Base-by-base conservation (phyloP, 2,113 vertebrate species). In the Microtus montanus region DNA sequence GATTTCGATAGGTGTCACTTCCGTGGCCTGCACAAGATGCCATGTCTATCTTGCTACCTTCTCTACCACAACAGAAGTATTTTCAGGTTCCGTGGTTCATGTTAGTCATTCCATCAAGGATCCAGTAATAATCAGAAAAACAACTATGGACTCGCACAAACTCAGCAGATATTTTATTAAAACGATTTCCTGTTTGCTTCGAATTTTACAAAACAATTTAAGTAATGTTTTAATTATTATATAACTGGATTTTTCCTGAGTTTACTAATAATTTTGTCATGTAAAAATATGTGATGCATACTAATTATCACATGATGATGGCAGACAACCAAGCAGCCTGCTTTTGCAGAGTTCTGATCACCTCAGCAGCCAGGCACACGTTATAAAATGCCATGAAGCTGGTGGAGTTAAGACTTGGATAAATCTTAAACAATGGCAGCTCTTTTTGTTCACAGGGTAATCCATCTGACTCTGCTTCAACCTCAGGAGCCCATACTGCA, bases 201-300 rank as follows among this genome's bases (percentile, higher is more conserved):
- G 12, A 90, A 93, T 93, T 85, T 91, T 96, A 92, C 44, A 94
- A 92, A 94, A 92, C 68, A 95, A 77, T 93, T 94, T 92, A 73
- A 89, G 63, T 83, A 84, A 63, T 20, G 41, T 91, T 89, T 95
- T 68, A 54, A 86, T 87, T 91, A 86, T 87, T 91, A 5, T 84
- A 73, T 85, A 73, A 91, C 22, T 90, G 47, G 41, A 93, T 87
- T 83, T 95, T 95, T 73, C 63, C 63, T 92, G 61, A 96, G 71
- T 47, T 90, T 54, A 90, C 47, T 79, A 35, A 35, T 82, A 78
- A 96, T 92, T 95, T 89, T 71, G 58, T 82, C 63, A 70, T 80
- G 63, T 84, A 89, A 90, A 93, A 96, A 91, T 84, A 77, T 12
- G 88, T 92, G 7, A 79, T 47, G 22, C 89, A 7, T 75, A 71